phyloP scores from a whole-genome alignment of 2,797 vertebrate genomes.

The Cryptoprocta ferox region DNA sequence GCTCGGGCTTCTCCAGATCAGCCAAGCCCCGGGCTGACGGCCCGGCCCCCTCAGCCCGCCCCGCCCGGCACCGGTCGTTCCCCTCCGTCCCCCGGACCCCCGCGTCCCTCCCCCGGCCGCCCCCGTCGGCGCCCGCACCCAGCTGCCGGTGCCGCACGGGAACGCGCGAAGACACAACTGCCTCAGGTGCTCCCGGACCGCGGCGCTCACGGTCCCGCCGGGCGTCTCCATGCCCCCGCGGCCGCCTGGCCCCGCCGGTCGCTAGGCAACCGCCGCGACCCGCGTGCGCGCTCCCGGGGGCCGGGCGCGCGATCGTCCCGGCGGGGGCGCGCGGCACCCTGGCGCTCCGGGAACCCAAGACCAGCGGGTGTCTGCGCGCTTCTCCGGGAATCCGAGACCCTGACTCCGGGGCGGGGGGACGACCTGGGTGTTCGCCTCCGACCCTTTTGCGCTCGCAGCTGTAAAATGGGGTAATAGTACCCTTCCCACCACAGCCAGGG shows the following conservation, averaged over 20 bases:
- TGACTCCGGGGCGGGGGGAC: too few species aligned
- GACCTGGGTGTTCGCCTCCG: background rate
- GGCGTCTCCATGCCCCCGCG: background rate
- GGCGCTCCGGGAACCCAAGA: fast-evolving
- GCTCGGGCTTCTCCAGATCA: background rate
- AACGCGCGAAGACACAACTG: conserved; percentile 89
- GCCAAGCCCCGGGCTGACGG: background rate
- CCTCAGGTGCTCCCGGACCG: conserved; percentile 84
- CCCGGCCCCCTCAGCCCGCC: background rate
- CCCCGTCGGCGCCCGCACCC: conserved; percentile 85
- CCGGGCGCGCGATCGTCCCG: background rate
- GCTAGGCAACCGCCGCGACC: background rate
- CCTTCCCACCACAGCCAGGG: background rate
- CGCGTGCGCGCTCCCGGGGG: background rate
- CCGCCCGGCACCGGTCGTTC: background rate
- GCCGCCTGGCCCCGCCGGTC: background rate
- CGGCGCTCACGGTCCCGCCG: conserved; percentile 47
- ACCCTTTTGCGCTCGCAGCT: too few species aligned
- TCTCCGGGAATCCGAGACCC: background rate
- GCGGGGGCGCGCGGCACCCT: background rate
- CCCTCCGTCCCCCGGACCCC: fast-evolving
- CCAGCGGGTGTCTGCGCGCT: fast-evolving
- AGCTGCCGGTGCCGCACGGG: conserved; percentile 90
- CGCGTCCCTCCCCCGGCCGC: conserved; percentile 83
- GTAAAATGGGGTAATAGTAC: too few species aligned